Percentiles rank a stretch among this genome's conserved stretches.
phyloP scores from a whole-genome alignment of 2,113 vertebrate genomes.

The Calypte anna region DNA sequence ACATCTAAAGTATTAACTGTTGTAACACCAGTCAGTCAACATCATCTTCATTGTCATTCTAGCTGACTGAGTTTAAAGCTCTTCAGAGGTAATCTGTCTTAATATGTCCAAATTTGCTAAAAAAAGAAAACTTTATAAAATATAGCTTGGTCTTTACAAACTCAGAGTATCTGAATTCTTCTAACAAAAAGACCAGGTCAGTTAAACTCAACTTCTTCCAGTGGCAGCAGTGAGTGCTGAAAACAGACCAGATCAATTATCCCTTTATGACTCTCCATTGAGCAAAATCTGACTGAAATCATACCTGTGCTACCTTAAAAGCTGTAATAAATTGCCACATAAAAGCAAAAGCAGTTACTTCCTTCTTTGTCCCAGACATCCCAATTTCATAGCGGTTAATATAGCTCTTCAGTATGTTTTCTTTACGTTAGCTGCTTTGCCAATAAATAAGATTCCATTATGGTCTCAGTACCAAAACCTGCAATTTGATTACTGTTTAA shows the following conservation, averaged over 20 bases:
- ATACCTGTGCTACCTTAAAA: not conserved
- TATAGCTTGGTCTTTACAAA: not conserved
- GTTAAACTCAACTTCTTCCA: not conserved
- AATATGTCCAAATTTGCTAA: not conserved
- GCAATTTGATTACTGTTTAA: not conserved
- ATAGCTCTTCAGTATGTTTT: not conserved
- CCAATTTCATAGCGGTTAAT: not conserved
- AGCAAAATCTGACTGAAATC: not conserved
- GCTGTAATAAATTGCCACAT: not conserved
- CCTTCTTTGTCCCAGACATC: too few species aligned
- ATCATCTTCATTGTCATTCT: not conserved
- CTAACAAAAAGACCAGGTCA: not conserved
- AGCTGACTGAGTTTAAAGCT: not conserved
- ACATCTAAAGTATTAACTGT: not conserved
- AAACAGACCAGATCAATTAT: not conserved
- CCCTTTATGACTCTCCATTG: not conserved
- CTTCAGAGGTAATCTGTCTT: not conserved
- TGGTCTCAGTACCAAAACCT: not conserved
- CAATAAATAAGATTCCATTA: not conserved
- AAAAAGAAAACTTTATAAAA: not conserved
- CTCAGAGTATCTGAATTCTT: not conserved
- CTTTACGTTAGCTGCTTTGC: not conserved
- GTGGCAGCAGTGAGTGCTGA: not conserved
- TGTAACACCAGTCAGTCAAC: not conserved
- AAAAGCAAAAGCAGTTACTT: not conserved